Evolutionary conservation across 2,797 vertebrate genomes (phyloP).

Genomic region (Aphelocoma californica): DNA sequence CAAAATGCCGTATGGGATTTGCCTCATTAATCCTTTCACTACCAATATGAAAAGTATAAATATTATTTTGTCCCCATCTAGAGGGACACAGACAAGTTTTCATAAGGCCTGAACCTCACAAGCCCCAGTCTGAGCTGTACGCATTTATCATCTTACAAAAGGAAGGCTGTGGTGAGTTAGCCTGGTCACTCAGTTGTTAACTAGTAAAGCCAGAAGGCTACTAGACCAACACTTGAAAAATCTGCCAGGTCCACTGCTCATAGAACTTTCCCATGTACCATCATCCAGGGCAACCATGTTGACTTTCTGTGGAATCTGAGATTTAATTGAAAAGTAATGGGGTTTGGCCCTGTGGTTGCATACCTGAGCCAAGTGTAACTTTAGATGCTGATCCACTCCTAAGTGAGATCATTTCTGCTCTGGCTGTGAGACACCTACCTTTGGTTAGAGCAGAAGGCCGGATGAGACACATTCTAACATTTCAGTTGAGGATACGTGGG

Average conservation of each 20-base stretch:
- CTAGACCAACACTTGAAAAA: background rate
- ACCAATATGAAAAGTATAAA: background rate
- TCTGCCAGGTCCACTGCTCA: background rate
- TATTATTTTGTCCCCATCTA: background rate
- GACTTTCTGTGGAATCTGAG: background rate
- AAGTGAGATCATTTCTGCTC: background rate
- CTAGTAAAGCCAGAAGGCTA: background rate
- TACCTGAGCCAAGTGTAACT: background rate
- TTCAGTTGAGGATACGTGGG: accelerated
- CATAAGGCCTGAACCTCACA: background rate
- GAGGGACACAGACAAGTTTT: background rate
- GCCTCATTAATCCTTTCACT: background rate
- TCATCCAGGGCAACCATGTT: background rate
- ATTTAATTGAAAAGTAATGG: background rate
- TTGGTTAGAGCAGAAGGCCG: background rate
- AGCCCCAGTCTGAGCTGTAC: background rate
- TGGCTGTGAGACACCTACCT: background rate
- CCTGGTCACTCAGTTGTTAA: background rate
- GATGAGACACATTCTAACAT: accelerated
- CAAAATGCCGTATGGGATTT: background rate
- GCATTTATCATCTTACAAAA: background rate
- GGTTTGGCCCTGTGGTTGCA: background rate
- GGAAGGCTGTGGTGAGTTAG: background rate
- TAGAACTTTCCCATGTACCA: background rate
- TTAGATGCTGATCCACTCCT: background rate